Evolutionary conservation across 1,140 invertebrate species (phyloP).

Genomic region (Teleopsis dalmanni): DNA sequence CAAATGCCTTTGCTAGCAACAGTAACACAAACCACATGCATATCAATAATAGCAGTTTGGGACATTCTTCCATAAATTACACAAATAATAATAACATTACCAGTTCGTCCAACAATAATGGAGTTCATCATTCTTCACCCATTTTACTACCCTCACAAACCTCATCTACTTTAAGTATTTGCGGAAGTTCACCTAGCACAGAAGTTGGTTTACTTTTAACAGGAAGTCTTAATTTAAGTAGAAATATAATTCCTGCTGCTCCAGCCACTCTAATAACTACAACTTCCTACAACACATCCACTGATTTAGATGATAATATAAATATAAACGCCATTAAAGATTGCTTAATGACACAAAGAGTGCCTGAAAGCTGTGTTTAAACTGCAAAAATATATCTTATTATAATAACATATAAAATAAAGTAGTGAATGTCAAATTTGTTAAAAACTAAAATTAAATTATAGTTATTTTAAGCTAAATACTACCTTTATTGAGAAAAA

Average conservation of each 20-base stretch:
- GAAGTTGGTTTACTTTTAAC: slow-evolving; percentile 26
- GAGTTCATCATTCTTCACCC: slow-evolving; percentile 10
- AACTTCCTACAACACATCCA: slow-evolving; percentile 39
- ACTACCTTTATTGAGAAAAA: too few species aligned
- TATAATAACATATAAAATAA: too few species aligned
- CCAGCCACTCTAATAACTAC: slow-evolving; percentile 28
- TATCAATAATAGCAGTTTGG: too few species aligned
- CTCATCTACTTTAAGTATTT: slow-evolving; percentile 25
- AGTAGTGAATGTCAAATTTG: too few species aligned
- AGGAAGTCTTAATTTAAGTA: neutral
- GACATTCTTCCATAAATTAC: too few species aligned
- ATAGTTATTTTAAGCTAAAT: too few species aligned
- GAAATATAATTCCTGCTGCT: neutral
- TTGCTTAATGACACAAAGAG: slow-evolving; percentile 42
- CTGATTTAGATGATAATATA: slow-evolving; percentile 40
- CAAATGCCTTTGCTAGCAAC: too few species aligned
- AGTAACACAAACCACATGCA: too few species aligned
- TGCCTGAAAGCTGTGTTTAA: slow-evolving; percentile 40
- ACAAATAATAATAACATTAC: too few species aligned
- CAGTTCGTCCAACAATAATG: too few species aligned
- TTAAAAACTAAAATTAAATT: too few species aligned
- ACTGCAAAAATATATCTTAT: too few species aligned
- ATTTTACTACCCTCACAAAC: slow-evolving; percentile 15
- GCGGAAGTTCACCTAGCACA: slow-evolving; percentile 19
- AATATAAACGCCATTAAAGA: slow-evolving; percentile 43